phyloP scores from a whole-genome alignment of 1,140 invertebrate genomes.

The Gryon sp. region DNA sequence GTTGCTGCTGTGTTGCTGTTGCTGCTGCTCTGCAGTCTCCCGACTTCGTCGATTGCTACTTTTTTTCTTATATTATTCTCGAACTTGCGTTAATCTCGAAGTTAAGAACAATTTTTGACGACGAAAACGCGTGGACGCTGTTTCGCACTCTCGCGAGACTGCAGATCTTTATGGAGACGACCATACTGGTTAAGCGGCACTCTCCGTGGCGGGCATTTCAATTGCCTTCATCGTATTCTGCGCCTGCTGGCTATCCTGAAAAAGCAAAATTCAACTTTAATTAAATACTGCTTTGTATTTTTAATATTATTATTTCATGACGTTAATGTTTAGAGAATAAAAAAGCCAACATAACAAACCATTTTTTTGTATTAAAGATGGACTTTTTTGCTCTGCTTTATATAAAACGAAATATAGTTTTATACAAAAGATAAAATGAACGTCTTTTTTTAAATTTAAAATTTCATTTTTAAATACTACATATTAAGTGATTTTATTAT shows the following conservation, averaged over 20 bases:
- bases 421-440: no score
- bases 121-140: slow-evolving; percentile 52
- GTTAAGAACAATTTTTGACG: background rate
- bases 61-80: background rate
- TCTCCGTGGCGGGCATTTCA: slow-evolving; percentile 78
- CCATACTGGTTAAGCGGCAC: slow-evolving; percentile 79
- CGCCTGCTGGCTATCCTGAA: slow-evolving; percentile 80
- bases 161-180: slow-evolving; percentile 56
- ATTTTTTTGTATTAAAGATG: no score
- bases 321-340: no score
- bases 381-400: no score
- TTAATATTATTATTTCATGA: no score
- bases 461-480: no score
- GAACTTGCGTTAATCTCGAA: no score
- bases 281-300: no score
- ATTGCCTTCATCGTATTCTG: slow-evolving; percentile 68
- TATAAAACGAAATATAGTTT: no score
- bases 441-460: no score
- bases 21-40: slow-evolving; percentile 62
- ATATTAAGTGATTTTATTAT: no score
- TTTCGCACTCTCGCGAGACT: slow-evolving; percentile 66
- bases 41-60: slow-evolving; percentile 44
- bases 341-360: no score
- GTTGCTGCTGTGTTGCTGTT: slow-evolving; percentile 68
- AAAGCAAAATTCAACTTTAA: slow-evolving; percentile 43